Conservation (phyloP, 2,797 vertebrate genomes). For the Urocyon cinereoargenteus region DNA sequence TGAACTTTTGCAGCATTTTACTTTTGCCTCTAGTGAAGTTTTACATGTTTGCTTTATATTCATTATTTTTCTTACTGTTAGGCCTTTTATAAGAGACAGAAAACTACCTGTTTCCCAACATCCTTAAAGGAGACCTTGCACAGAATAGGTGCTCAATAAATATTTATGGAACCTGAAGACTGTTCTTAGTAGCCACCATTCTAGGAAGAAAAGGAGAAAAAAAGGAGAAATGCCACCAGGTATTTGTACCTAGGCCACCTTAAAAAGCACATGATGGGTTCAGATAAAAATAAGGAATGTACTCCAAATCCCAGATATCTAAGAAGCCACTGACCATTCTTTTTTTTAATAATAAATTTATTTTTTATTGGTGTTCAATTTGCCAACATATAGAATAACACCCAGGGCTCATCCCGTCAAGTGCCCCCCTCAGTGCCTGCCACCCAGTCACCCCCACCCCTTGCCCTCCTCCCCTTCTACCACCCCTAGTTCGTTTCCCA, state of each 20-base stretch:
- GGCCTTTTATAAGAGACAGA: neutral
- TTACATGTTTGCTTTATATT: neutral
- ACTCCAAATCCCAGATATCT: neutral
- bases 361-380: too few species aligned
- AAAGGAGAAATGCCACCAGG: neutral
- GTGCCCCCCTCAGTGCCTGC: too few species aligned
- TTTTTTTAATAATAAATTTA: too few species aligned
- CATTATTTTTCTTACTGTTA: conserved; percentile 41
- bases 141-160: neutral
- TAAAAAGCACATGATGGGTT: neutral
- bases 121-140: neutral
- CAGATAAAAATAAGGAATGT: neutral
- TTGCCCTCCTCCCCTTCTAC: too few species aligned
- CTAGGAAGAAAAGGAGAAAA: neutral
- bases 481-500: too few species aligned
- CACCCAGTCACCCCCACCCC: too few species aligned
- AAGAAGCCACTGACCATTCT: neutral
- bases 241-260: neutral
- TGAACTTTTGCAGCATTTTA: neutral
- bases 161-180: neutral
- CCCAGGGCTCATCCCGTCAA: too few species aligned
- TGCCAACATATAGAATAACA: too few species aligned
- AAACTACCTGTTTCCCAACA: neutral
- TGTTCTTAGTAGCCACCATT: neutral
- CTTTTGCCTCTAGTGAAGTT: neutral